Conservation (phyloP, 2,113 vertebrate genomes). For the Ageneiosus marmoratus region DNA sequence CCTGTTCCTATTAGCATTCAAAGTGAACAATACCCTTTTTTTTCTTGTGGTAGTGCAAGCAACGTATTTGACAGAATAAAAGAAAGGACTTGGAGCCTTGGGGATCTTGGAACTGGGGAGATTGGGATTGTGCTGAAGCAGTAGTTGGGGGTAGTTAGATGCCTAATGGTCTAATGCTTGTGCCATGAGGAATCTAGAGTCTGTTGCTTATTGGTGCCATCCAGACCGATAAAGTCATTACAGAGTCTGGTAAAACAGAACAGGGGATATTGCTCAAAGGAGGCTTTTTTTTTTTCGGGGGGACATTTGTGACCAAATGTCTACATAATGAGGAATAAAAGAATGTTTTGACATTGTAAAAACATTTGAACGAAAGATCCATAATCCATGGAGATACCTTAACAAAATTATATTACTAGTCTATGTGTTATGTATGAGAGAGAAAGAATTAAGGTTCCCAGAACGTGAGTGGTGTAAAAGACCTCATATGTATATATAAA, state of each 20-base stretch:
- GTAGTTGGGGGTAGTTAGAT: conserved; percentile 87
- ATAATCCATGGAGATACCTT: background rate
- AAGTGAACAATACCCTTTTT: conserved; percentile 71
- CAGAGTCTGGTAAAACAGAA: conserved; percentile 77
- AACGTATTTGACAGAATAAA: conserved; percentile 70
- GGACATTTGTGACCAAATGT: background rate
- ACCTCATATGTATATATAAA: background rate
- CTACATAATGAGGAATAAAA: background rate
- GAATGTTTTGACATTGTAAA: background rate
- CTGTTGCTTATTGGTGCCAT: conserved; percentile 87
- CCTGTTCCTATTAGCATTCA: conserved; percentile 70
- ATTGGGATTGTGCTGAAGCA: conserved; percentile 84
- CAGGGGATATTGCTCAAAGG: conserved; percentile 35
- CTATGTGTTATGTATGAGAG: background rate
- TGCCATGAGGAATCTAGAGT: conserved; percentile 84
- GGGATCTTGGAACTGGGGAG: conserved; percentile 77
- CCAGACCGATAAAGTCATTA: conserved; percentile 88
- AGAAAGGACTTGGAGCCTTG: conserved; percentile 82
- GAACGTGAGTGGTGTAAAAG: background rate
- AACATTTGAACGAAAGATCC: background rate
- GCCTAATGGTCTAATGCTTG: conserved; percentile 87
- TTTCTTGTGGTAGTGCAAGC: background rate
- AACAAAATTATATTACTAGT: background rate
- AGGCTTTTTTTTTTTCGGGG: background rate
- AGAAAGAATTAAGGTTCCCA: background rate